Evolutionary conservation across 2,888 invertebrate genomes (phyloP), one percentile per base, ranked within the genome.

Genomic region (Eupithecia insigniata): DNA sequence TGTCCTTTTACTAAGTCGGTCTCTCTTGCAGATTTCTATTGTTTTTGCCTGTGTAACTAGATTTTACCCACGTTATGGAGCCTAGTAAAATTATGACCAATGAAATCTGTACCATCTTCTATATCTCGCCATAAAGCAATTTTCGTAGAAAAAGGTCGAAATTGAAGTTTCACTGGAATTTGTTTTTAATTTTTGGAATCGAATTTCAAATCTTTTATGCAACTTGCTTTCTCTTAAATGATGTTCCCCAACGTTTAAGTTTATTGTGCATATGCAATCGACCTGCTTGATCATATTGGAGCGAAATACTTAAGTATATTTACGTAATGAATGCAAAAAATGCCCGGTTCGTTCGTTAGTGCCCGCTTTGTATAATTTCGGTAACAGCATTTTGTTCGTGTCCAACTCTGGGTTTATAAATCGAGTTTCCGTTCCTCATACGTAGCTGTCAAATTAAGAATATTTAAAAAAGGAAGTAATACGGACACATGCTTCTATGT

Each of bases 391-490:
- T 92, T 79, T 86, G 82, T 82, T 79, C 87, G 82, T 82, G 87
- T 88, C 86, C 87, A 84, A 82, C 84, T 81, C 85, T 85, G 88
- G 83, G 88, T 90, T 87, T 90, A 87, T 89, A 91, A 92, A 93
- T 92, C 87, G 85, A 90, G 87, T 92, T 92, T 84, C 22, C 61
- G 64, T 62, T 73, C 62, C 58, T 68, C 65, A 70, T 66, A 71
- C 67, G 55, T 72, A 60, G 66, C 62, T 32, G 70, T 75, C 69
- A 70, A 70, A 72, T 70, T 72, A 70, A 39, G 61, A 75, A 66
- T 67, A 70, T 70, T 65, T 30, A 70, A 55, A 69, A 72, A 66
- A 69, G 12, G 61, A 55, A 26, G 12, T 28, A 6, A 46, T 62
- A 66, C 34, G 34, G 10, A 32, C 71, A 16, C n/a, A 55, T 7